phyloP scores from a whole-genome alignment of 2,797 vertebrate species.

The Lepilemur ruficaudatus region DNA sequence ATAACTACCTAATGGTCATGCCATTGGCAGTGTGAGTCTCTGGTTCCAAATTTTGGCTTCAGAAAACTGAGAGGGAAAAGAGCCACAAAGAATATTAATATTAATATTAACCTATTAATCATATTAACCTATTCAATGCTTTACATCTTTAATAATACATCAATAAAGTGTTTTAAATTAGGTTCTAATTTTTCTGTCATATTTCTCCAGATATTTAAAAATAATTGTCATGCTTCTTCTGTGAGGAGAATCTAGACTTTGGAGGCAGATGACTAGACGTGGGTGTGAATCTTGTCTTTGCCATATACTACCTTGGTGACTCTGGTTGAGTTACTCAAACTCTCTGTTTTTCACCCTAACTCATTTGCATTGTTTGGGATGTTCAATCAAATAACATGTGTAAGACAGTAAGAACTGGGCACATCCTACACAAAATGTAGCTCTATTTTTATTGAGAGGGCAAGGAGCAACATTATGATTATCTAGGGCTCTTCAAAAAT shows the following conservation, averaged over 20 bases:
- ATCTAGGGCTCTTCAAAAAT: not conserved
- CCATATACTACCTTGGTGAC: not conserved
- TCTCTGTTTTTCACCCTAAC: not conserved
- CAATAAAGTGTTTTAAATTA: not conserved
- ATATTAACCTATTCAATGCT: not conserved
- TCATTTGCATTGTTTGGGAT: not conserved
- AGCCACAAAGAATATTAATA: not conserved
- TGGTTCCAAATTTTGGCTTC: not conserved
- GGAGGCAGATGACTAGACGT: rapidly evolving
- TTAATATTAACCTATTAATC: not conserved
- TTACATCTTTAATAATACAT: not conserved
- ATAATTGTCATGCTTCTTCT: not conserved
- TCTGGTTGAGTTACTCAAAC: not conserved
- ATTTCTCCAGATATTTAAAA: not conserved
- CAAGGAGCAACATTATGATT: not conserved
- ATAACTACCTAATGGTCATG: not conserved
- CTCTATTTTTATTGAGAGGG: not conserved
- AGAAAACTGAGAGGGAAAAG: not conserved
- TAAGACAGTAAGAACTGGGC: not conserved
- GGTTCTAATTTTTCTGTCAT: not conserved
- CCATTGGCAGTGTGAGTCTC: not conserved
- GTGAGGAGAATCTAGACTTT: not conserved
- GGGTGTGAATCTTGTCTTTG: not conserved
- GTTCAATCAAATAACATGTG: not conserved
- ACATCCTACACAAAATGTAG: not conserved